A percentile compares a stretch with the other conserved stretches of the same genome.
Conservation (phyloP, 2,888 invertebrate species). For the Matsumyia berberina region DNA sequence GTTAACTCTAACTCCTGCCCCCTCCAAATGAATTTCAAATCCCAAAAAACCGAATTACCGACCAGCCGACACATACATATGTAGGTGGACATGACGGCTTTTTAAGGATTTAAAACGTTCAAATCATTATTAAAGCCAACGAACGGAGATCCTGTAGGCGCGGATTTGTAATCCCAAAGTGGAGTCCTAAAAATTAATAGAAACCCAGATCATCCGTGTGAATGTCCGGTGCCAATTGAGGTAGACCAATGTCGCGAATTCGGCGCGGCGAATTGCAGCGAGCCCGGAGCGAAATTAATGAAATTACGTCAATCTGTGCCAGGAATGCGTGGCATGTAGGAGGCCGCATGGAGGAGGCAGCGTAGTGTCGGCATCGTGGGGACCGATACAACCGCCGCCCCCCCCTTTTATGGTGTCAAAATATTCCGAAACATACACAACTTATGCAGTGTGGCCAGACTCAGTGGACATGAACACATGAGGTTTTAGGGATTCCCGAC, state of each 20-base stretch:
- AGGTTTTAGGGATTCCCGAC: background rate
- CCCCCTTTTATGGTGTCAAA: constrained; percentile 41
- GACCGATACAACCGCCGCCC: background rate
- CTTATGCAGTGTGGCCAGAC: constrained; percentile 11
- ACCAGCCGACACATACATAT: constrained; percentile 20
- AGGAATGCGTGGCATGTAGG: too few species aligned
- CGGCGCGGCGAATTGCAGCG: constrained; percentile 59
- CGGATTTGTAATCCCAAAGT: background rate
- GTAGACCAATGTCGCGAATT: constrained; percentile 66
- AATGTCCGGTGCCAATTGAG: constrained; percentile 55
- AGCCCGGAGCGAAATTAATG: constrained; percentile 57
- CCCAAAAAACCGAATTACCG: constrained; percentile 13
- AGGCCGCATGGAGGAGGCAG: too few species aligned
- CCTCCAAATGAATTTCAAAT: constrained; percentile 22
- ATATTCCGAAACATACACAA: constrained; percentile 44
- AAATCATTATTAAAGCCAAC: constrained; percentile 70
- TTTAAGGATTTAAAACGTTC: constrained; percentile 45
- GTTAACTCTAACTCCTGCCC: background rate
- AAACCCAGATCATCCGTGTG: constrained; percentile 38
- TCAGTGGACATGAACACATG: constrained; percentile 36
- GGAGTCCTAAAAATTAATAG: constrained; percentile 58
- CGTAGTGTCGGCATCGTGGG: too few species aligned
- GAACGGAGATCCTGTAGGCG: constrained; percentile 27
- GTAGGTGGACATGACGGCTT: background rate
- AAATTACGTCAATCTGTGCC: constrained; percentile 73